phyloP scores from a whole-genome alignment of 2,888 invertebrate species.

The Desoria tigrina region DNA sequence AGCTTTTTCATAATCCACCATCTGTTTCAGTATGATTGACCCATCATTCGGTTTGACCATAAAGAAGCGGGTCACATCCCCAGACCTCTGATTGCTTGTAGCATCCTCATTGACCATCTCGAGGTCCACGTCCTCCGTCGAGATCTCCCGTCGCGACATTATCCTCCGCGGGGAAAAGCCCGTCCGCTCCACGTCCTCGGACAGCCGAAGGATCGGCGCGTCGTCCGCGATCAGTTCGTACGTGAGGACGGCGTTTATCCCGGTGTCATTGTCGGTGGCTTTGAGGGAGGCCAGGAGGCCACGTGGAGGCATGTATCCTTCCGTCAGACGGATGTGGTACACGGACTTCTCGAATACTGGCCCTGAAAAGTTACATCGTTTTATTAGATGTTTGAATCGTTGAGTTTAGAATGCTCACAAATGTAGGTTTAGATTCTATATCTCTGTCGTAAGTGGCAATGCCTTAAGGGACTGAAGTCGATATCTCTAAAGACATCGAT shows the following conservation, averaged over 20 bases:
- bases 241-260: conserved; percentile 50
- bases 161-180: conserved; percentile 8
- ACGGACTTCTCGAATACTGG: conserved; percentile 70
- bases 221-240: conserved; percentile 50
- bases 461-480: too few species aligned
- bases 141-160: conserved; percentile 26
- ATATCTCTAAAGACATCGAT: too few species aligned
- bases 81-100: conserved; percentile 60
- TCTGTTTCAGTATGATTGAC: conserved; percentile 72
- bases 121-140: conserved; percentile 35
- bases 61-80: conserved; percentile 49
- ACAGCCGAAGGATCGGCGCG: conserved; percentile 36
- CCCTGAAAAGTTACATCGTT: conserved; percentile 62
- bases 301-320: conserved; percentile 53
- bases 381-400: too few species aligned
- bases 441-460: too few species aligned
- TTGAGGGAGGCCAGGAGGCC: conserved; percentile 46
- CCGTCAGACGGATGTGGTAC: conserved; percentile 49
- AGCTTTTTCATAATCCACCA: conserved; percentile 77
- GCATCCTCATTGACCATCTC: conserved; percentile 58
- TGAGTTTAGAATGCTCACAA: too few species aligned
- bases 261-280: conserved; percentile 54
- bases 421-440: too few species aligned
- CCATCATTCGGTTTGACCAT: conserved; percentile 68
- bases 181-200: conserved; percentile 13